Base-by-base conservation (phyloP, 92 coral and sea anemone genomes). In the Paragorgia papillata region DNA sequence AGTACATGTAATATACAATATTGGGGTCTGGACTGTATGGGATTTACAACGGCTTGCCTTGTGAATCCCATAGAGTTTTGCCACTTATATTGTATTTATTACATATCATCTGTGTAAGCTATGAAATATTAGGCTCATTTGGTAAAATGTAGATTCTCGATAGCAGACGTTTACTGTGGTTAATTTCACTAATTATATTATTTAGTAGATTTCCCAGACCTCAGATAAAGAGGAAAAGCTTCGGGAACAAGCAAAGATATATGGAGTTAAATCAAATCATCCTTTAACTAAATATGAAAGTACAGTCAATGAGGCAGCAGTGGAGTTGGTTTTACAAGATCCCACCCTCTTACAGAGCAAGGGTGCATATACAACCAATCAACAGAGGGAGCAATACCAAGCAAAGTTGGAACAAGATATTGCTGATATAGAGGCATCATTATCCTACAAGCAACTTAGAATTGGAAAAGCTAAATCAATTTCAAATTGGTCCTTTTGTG, bases 401-500 rank as follows among this genome's bases (percentile, higher is more conserved):
- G n/a, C n/a, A n/a, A 57, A 57, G 63, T 57, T 19, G 27, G 33
- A 59, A 59, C 7, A 59, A 59, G 65, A 59, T 59, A 29, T 59
- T 10, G 26, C 65, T 10, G 65, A 59, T 57, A 57, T 59, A 34
- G 65, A 59, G 35, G 34, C 29, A 24, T 59, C 65, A 9, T 9
- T 59, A 22, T n/a, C 34, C 26, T 59, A 27, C 35, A 59, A 59
- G 65, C 65, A 25, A 25, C 65, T 59, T 24, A 59, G 65, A 59
- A 59, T 59, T 59, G 39, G 27, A 29, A 59, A 59, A 59, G 65
- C 65, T 8, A 59, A 59, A 59, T 59, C 65, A 17, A 22, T 59
- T n/a, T 59, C 65, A 59, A 59, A 59, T 59, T 59, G 65, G 65
- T 59, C 32, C 17, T 25, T 59, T 1, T 59, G 65, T 59, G 65